Evolutionary conservation across 2,888 invertebrate species (phyloP), one percentile per base, ranked within the genome.

Genomic region (Cheilosia soror): DNA sequence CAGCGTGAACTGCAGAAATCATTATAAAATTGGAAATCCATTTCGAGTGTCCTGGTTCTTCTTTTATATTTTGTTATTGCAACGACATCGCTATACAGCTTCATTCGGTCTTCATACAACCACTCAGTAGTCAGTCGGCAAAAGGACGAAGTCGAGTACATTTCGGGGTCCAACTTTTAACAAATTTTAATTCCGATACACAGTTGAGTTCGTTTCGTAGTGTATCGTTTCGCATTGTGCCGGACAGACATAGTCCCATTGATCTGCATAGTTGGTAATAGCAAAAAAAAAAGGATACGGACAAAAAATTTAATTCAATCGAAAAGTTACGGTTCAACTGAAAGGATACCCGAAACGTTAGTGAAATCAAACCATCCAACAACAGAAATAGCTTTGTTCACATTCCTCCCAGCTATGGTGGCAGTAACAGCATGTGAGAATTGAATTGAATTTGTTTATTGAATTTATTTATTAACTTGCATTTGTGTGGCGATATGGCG

Each of bases 1-100:
- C 60, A 73, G 20, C 40, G 40, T 15, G 20, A 15, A 13, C 37
- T 57, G 53, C 37, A 53, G 27, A 75, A 85, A 76, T 81, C 66
- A 72, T 81, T 81, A 76, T 55, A 81, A 76, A 84, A 80, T 84
- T 84, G 84, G 65, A 84, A 85, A 81, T 80, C 71, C 76, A 85
- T 76, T 81, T 84, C 80, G 75, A 80, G 75, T 75, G 83, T 79
- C 79, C 79, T 75, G 65, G 15, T 42, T 49, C 49, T 68, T 57
- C 53, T 47, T 62, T 37, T 11, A 11, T 37, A 11, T 58, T 13
- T 72, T 27, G 66, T 31, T 31, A 37, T 20, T 33, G 33, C 63
- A 44, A 55, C 53, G 44, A 53, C 65, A 20, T 7, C 27, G 25
- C 29, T 37, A 40, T 27, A 71, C 66, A 81, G 85, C 76, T 85